Base-by-base conservation (phyloP, 2,888 invertebrate genomes). In the Drosophila engyochracea region DNA sequence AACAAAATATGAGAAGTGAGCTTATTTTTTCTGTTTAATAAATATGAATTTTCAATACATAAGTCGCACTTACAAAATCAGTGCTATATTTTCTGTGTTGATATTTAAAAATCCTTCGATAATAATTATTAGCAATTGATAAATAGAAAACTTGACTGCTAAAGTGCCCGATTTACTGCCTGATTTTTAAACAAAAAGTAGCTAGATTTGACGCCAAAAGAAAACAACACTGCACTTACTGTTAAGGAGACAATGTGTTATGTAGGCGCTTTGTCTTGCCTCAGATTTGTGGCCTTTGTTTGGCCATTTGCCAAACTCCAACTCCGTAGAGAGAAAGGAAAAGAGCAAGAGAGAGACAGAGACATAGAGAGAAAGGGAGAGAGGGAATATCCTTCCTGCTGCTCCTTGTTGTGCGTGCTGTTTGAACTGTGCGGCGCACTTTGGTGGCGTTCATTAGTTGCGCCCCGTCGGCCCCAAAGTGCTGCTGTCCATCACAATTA, bases 401-500 rank as follows among this genome's bases (percentile, higher is more conserved):
- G 41, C 54, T 65, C 59, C 35, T 41, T 30, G 35, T 58, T 37
- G 68, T 73, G 75, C 76, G 70, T 79, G 76, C 54, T 79, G 58
- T 72, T 76, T 81, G 76, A 70, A 72, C 63, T 69, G 76, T 55
- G 25, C 37, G 76, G 71, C 66, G 74, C 79, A 83, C 85, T 80
- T 82, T 76, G 69, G 74, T 63, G 82, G 81, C 79, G 76, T 86
- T 87, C 87, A 87, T 82, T 79, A 82, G 79, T 71, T 66, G 60
- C 63, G 80, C 68, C 70, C 59, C 79, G 54, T 41, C 54, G 66
- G 70, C 64, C 71, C 68, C 72, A 79, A 85, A 77, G 85, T 87
- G 83, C 69, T 66, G 79, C 76, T 83, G 86, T 86, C 88, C 83
- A 81, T 85, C 86, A 82, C 78, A 88, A 81, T 85, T 85, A 81